Base-by-base conservation (phyloP, 2,888 invertebrate species). In the Rosalia funebris region DNA sequence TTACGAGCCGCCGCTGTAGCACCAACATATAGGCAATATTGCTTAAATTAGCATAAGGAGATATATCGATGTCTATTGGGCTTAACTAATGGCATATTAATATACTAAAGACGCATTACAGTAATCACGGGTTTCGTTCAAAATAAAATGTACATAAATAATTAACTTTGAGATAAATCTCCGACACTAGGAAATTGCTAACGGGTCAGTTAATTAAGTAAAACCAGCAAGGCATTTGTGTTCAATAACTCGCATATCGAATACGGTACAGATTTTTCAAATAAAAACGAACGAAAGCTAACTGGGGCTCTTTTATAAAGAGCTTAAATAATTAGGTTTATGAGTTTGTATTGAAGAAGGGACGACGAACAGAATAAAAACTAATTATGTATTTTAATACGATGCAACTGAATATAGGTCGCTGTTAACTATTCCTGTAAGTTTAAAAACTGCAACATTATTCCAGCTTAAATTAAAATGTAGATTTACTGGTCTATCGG, bases 361-460 rank as follows among this genome's bases (percentile, higher is more conserved):
- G 41, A n/a, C 17, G 19, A 41, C 16, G 41, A 41, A 25, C 11
- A n/a, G 17, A 41, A 41, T 19, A 19, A 41, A 41, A 41, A 41
- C n/a, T 41, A 41, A 41, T 41, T 17, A 39, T 39, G 9, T 39
- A 4, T 16, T 15, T n/a, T 41, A 17, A 11, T 5, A n/a, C n/a
- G 41, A 11, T 41, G 16, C n/a, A 41, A 41, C 41, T 17, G 19
- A 41, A 41, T 19, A 3, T 19, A 17, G 17, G 16, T 1, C 15
- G 15, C 15, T 16, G 15, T 39, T 39, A 39, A 16, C 0, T 12
- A 16, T 25, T 25, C 25, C 16, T 9, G 14, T 7, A 39, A 39
- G 4, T 39, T 1, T 39, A 15, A 39, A 16, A 39, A 16, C 39
- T 12, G 39, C 15, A 39, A 14, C 39, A 15, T 39, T 41, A 17